Evolutionary conservation across 1,140 invertebrate genomes (phyloP).

Genomic region (Brachionus calyciflorus): DNA sequence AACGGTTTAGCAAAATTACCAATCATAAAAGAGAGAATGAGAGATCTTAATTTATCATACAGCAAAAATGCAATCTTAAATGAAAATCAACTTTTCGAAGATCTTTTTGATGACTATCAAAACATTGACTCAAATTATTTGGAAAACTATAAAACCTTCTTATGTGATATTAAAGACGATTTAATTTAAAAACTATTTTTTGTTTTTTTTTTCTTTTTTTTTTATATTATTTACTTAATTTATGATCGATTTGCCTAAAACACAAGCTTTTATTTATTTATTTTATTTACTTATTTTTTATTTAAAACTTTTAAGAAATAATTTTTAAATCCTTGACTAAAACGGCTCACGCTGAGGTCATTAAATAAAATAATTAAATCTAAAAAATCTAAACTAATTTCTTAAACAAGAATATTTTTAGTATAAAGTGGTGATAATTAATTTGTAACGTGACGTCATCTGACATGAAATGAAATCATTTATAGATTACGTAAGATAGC

Average conservation of each 20-base stretch:
- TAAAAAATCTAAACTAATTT: too few species aligned
- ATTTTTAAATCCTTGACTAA: background rate
- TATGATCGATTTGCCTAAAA: background rate
- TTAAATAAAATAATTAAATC: background rate
- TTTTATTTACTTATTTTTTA: too few species aligned
- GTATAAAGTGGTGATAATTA: too few species aligned
- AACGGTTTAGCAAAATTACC: background rate
- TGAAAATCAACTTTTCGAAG: background rate
- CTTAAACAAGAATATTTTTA: too few species aligned
- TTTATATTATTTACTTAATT: background rate
- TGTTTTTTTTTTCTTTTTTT: background rate
- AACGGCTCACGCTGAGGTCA: background rate
- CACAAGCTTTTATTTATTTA: too few species aligned
- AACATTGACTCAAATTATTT: background rate
- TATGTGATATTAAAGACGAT: background rate
- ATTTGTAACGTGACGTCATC: too few species aligned
- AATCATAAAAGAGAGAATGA: background rate
- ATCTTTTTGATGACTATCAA: background rate
- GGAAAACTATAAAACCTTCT: constrained; percentile 1
- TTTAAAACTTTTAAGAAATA: too few species aligned
- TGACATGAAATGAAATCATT: too few species aligned
- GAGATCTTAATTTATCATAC: background rate
- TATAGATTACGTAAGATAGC: too few species aligned
- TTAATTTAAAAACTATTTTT: background rate
- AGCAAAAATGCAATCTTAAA: background rate